Evolutionary conservation across 2,797 vertebrate species (phyloP), one percentile per base, ranked within the genome.

Genomic region (Phylloscopus collybita): DNA sequence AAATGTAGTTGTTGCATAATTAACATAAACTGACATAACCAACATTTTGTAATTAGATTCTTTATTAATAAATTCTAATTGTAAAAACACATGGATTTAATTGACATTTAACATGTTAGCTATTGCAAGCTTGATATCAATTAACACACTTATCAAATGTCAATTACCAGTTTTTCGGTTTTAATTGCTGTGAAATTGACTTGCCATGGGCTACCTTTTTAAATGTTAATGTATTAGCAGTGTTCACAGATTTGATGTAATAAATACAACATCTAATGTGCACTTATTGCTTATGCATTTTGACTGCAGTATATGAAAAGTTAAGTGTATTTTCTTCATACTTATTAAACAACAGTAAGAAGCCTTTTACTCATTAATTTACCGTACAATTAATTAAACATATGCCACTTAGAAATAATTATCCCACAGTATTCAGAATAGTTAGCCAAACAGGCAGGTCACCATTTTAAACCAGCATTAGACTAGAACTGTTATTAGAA

Each of bases 121-220:
- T 96, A 78, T 57, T 86, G 92, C 95, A 90, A 93, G 94, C 95
- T 97, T 96, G 96, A 95, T 96, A 95, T 97, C 92, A 98, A 97
- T 98, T 98, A 98, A 93, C 95, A 97, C 75, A 97, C 72, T 95
- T 97, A 97, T 95, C 92, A 97, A 97, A 96, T 97, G 97, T 95
- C 96, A 97, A 97, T 98, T 97, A 97, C 90, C 82, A 97, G 90
- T 96, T 95, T 93, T 97, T 95, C 93, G 72, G 47, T 54, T 97
- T 97, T 97, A 98, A 97, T 97, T 97, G 86, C 94, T 97, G 84
- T 97, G 94, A 98, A 98, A 98, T 96, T 96, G 66, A 94, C 96
- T 98, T 97, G 90, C 88, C 90, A 97, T 83, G 92, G 90, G 94
- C 80, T 96, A 97, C 82, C 83, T 94, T 96, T 96, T 96, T 90